Conservation (phyloP, 2,888 invertebrate genomes). For the Coelinius sp. region DNA sequence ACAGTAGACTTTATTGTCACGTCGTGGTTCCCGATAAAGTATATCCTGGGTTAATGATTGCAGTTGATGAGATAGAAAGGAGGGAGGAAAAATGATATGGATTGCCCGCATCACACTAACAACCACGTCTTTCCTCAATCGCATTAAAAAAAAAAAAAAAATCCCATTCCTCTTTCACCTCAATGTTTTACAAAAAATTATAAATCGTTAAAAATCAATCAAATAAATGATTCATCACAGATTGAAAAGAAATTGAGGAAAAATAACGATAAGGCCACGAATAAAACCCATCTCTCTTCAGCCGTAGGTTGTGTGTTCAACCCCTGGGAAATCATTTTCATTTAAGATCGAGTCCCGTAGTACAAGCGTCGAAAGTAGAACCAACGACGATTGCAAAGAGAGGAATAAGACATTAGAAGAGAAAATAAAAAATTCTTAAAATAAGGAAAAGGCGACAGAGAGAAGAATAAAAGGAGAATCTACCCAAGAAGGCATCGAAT, state of each 20-base stretch:
- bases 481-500: constrained; percentile 24
- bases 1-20: constrained; percentile 21
- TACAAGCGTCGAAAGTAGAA: constrained; percentile 23
- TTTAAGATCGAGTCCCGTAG: constrained; percentile 24
- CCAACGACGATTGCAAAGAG: constrained; percentile 5
- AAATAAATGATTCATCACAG: background rate
- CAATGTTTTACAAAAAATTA: background rate
- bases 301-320: constrained; percentile 13
- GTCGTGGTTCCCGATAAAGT: constrained; percentile 17
- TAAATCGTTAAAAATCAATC: constrained; percentile 1
- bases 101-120: background rate
- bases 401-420: background rate
- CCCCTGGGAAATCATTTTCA: constrained; percentile 27
- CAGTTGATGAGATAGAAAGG: background rate
- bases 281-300: background rate
- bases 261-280: background rate
- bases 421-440: background rate
- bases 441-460: background rate
- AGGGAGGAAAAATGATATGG: constrained; percentile 3
- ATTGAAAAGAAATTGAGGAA: background rate
- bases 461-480: constrained; percentile 15
- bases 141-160: background rate
- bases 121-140: background rate
- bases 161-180: background rate
- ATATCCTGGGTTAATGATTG: constrained; percentile 14